A percentile compares a stretch with the other conserved stretches of the same genome.
These are phyloP conservation scores for Hydriomena furcata DNA, from an alignment of 2,888 invertebrate genomes.

Conservation along the genomic window DNA sequence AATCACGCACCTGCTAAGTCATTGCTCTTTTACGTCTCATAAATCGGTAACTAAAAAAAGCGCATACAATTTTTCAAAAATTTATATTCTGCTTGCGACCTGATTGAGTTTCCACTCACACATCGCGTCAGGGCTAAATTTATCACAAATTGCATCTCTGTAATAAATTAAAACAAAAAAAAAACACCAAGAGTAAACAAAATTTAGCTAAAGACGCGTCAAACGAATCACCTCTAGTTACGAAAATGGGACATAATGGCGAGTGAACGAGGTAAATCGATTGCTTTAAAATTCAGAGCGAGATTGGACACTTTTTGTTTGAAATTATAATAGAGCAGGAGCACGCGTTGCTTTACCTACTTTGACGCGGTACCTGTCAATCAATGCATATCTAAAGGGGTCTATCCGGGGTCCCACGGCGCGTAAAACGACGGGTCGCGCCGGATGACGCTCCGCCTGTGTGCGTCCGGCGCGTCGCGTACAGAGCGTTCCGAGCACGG, in stretches of 20 bases:
- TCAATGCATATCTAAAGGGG: too few relatives aligned
- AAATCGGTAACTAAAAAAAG: constrained; percentile 19
- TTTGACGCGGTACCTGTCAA: too few relatives aligned
- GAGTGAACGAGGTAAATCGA: constrained; percentile 42
- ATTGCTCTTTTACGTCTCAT: neutral
- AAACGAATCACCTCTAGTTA: constrained; percentile 52
- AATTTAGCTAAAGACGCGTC: constrained; percentile 41
- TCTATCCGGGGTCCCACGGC: too few relatives aligned
- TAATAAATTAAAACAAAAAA: constrained; percentile 56
- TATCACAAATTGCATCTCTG: constrained; percentile 35
- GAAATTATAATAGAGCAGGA: constrained; percentile 30
- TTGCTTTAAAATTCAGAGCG: constrained; percentile 54
- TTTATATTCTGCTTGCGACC: constrained; percentile 19
- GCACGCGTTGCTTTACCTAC: constrained; percentile 14
- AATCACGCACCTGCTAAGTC: constrained; percentile 9
- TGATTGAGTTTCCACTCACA: constrained; percentile 16
- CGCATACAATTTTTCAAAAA: constrained; percentile 10
- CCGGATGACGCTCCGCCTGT: too few relatives aligned
- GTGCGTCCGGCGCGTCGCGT: too few relatives aligned
- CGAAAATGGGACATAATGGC: constrained; percentile 45
- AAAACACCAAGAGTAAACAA: constrained; percentile 60
- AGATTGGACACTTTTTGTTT: constrained; percentile 42
- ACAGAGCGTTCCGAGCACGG: too few relatives aligned
- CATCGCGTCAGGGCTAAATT: constrained; percentile 12
- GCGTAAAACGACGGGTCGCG: too few relatives aligned